These are phyloP conservation scores for Sebastes glaucus DNA, from an alignment of 2,797 vertebrate genomes.

Conservation along the genomic window DNA sequence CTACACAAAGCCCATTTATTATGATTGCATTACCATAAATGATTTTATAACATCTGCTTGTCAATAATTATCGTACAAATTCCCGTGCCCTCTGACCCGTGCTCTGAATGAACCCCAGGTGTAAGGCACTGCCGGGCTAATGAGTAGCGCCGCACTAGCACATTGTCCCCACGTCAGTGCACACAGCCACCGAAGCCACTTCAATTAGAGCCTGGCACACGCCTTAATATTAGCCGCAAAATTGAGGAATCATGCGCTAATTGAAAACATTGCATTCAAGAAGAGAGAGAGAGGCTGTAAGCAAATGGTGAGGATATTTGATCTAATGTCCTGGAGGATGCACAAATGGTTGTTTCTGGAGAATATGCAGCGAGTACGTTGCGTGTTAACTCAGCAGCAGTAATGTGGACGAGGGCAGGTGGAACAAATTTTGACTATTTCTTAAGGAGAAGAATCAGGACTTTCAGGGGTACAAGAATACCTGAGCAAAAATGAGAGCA, in stretches of 20 bases:
- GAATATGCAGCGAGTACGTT: not conserved
- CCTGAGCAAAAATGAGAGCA: not conserved
- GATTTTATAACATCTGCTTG: constrained; percentile 86
- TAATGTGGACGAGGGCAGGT: not conserved
- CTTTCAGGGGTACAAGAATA: not conserved
- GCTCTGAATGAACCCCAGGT: constrained; percentile 81
- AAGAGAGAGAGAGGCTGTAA: constrained; percentile 26
- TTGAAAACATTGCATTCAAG: constrained; percentile 73
- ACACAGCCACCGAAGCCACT: constrained; percentile 57
- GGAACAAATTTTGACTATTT: not conserved
- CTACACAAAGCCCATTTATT: constrained; percentile 76
- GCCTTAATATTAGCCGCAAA: constrained; percentile 69
- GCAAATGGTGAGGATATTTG: constrained; percentile 37
- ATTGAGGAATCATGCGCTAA: constrained; percentile 70
- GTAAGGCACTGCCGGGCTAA: constrained; percentile 77
- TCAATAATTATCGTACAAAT: constrained; percentile 83
- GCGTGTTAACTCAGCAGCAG: not conserved
- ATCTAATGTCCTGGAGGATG: constrained; percentile 41
- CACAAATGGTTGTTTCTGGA: not conserved
- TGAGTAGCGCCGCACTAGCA: constrained; percentile 65
- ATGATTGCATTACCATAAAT: constrained; percentile 87
- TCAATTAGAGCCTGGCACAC: constrained; percentile 70
- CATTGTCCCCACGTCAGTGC: constrained; percentile 69
- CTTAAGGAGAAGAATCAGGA: not conserved
- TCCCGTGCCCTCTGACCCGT: constrained; percentile 74